Evolutionary conservation across 2,888 invertebrate species (phyloP).

Genomic region (Phragmatobia fuliginosa): DNA sequence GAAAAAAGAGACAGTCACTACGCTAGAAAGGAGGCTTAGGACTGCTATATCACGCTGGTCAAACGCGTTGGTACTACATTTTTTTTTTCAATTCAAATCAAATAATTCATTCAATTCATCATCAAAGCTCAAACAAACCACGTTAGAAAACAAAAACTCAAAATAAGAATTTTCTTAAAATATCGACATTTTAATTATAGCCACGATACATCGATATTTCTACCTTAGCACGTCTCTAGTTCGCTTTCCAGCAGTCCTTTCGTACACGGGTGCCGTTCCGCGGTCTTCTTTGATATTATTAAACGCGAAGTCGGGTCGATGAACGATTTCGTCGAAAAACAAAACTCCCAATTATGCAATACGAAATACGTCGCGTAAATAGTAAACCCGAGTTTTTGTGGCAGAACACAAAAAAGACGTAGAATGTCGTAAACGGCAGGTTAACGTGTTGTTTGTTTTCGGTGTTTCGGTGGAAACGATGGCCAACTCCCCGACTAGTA

Average conservation of each 20-base stretch:
- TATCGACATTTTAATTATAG: background rate
- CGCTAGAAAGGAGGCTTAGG: too few relatives aligned
- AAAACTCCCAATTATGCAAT: slow-evolving; percentile 65
- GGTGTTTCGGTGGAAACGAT: slow-evolving; percentile 85
- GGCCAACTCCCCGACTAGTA: slow-evolving; percentile 89
- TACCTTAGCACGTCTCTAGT: slow-evolving; percentile 32
- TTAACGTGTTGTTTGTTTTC: slow-evolving; percentile 80
- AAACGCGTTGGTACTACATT: too few relatives aligned
- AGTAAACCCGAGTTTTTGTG: slow-evolving; percentile 44
- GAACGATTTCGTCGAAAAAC: slow-evolving; percentile 65
- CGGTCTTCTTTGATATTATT: slow-evolving; percentile 73
- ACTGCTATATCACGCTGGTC: too few relatives aligned
- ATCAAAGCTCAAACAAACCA: background rate
- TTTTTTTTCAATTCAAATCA: too few relatives aligned
- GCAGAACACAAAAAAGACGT: slow-evolving; percentile 51
- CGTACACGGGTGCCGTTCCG: slow-evolving; percentile 68
- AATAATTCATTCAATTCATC: background rate
- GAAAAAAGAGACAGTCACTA: too few relatives aligned
- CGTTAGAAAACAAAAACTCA: background rate
- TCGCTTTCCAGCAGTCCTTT: slow-evolving; percentile 69
- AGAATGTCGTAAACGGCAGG: slow-evolving; percentile 68
- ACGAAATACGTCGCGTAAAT: slow-evolving; percentile 48
- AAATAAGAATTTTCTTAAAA: background rate
- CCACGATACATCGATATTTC: slow-evolving; percentile 13
- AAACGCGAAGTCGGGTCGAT: slow-evolving; percentile 70